Evolutionary conservation across 2,113 vertebrate species (phyloP).

Genomic region (Larimichthys polyactis): DNA sequence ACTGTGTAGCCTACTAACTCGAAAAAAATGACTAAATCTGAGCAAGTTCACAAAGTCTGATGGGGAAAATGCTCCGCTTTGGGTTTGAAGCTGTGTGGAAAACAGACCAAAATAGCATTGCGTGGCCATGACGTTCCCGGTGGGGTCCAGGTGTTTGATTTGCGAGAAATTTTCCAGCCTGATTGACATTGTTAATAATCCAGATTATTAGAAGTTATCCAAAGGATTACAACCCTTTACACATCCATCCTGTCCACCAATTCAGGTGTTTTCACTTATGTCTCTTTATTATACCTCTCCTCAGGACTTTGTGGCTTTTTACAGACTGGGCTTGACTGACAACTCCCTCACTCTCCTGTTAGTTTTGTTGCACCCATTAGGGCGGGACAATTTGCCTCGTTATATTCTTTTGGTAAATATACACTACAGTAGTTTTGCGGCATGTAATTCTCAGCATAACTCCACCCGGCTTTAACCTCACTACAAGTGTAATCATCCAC

Average conservation of each 20-base stretch:
- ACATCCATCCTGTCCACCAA: not conserved
- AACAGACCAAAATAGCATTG: too few species aligned
- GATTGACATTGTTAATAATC: not conserved
- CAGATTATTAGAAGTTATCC: not conserved
- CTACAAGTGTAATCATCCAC: not conserved
- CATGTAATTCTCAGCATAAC: not conserved
- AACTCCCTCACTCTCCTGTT: not conserved
- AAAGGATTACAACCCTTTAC: too few species aligned
- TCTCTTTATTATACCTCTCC: not conserved
- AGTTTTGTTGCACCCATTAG: not conserved
- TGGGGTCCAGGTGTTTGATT: too few species aligned
- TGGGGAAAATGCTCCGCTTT: too few species aligned
- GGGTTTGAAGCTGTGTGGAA: too few species aligned
- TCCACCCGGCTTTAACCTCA: constrained; percentile 8
- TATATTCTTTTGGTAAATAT: not conserved
- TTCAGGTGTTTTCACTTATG: not conserved
- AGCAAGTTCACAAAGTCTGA: too few species aligned
- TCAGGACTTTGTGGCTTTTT: not conserved
- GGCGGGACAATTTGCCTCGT: not conserved
- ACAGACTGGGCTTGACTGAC: not conserved
- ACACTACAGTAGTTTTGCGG: not conserved
- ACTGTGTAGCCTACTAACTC: too few species aligned
- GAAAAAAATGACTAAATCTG: too few species aligned
- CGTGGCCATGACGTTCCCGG: too few species aligned
- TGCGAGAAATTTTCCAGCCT: too few species aligned